Percentiles rank a stretch among this genome's conserved stretches.
phyloP scores from a whole-genome alignment of 2,888 invertebrate genomes.

The Rotaria sp. region DNA sequence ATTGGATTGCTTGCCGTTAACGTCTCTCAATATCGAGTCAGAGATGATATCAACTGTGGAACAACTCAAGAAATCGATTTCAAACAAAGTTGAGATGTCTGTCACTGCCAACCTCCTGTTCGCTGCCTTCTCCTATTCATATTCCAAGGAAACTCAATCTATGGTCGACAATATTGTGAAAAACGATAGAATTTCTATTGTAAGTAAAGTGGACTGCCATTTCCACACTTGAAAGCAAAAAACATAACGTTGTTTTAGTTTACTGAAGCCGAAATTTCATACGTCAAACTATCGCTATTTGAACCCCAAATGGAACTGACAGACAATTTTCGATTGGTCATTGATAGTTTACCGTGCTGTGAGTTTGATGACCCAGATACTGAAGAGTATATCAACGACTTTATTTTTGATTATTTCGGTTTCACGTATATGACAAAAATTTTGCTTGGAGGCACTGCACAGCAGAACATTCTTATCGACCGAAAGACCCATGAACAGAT shows the following conservation, averaged over 20 bases:
- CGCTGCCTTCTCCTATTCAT: neutral
- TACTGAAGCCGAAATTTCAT: neutral
- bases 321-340: neutral
- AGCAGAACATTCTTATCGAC: neutral
- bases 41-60: neutral
- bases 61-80: neutral
- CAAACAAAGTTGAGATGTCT: neutral
- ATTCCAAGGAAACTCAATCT: neutral
- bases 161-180: neutral
- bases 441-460: neutral
- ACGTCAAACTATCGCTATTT: neutral
- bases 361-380: neutral
- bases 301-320: neutral
- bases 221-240: too few relatives aligned
- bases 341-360: neutral
- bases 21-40: rapidly evolving
- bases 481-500: neutral
- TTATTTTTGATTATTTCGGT: neutral
- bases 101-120: neutral
- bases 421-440: neutral
- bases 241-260: neutral
- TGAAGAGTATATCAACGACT: neutral
- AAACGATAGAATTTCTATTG: neutral
- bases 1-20: neutral
- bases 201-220: neutral